These are phyloP conservation scores for Buceros bicornis DNA, from an alignment of 2,797 vertebrate species.

Conservation along the genomic window DNA sequence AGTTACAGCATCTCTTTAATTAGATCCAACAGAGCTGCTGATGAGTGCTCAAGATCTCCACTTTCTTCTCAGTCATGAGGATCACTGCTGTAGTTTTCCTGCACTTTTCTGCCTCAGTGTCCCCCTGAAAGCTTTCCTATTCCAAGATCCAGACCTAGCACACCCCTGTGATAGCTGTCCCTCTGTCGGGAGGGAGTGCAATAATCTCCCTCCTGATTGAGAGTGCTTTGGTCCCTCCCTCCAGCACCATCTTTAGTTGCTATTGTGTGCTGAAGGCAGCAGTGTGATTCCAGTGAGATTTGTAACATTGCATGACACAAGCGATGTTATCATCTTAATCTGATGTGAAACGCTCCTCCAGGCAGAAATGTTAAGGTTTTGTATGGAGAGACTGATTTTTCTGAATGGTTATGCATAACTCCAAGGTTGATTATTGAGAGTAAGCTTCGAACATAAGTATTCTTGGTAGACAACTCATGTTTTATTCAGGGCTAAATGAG, in stretches of 20 bases:
- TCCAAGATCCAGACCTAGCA: not conserved
- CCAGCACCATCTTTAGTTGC: not conserved
- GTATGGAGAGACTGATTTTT: not conserved
- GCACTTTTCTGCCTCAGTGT: not conserved
- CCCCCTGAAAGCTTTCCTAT: not conserved
- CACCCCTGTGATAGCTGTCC: not conserved
- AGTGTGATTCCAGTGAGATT: not conserved
- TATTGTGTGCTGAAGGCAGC: not conserved
- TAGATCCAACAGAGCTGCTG: not conserved
- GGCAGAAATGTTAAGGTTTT: not conserved
- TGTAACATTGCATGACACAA: not conserved
- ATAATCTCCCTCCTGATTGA: not conserved
- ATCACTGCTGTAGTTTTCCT: not conserved
- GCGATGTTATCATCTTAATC: not conserved
- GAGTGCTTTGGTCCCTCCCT: not conserved
- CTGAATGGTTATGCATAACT: not conserved
- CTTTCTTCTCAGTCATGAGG: not conserved
- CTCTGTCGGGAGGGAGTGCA: not conserved
- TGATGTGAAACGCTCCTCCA: not conserved
- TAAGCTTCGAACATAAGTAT: not conserved
- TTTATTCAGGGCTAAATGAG: not conserved
- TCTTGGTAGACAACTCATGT: slow-evolving; percentile 12
- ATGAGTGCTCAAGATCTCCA: not conserved
- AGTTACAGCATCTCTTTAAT: not conserved
- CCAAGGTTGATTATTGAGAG: not conserved